Base-by-base conservation (phyloP, 2,797 vertebrate species). In the Hozukius guyotensis region DNA sequence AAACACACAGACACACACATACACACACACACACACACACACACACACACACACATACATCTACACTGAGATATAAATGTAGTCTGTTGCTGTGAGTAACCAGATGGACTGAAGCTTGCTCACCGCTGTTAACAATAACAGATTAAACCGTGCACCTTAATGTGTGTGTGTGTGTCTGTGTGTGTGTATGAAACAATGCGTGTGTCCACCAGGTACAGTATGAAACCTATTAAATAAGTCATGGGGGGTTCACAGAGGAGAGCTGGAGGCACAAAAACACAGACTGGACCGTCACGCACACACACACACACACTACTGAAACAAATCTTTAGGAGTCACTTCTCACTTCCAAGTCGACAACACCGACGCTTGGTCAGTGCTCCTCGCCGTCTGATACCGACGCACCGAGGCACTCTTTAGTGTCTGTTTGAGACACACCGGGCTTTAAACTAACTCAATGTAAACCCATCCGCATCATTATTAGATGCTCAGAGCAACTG, bases 21-120 rank as follows among this genome's bases (percentile, higher is more conserved):
- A n/a, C 66, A 83, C 82, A 66, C 64, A 57, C 59, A 68, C 82
- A 66, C 64, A 57, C 53, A 68, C 56, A 14, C 56, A 22, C 5
- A n/a, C 53, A 13, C 55, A 16, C 24, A 53, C 20, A n/a, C 52
- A 22, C 20, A 53, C 14, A 60, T 8, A 60, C 27, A 9, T 1
- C 18, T 20, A 60, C 25, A 14, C 2, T 27, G 27, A 60, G 25
- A 67, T 74, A 81, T 78, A 85, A 32, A 83, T 78, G 78, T 38
- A 71, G 31, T 55, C 18, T 62, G 72, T 55, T 10, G 31, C 72
- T 62, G 53, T 49, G 65, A 78, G 68, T 10, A 31, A 52, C 75
- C 72, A 68, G 88, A 83, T 90, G 88, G 86, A 90, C 59, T 25
- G 59, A 63, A 61, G 71, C 75, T 32, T 13, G 14, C 68, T 80